Conservation (phyloP, 2,113 vertebrate genomes). For the Aegithalos caudatus region DNA sequence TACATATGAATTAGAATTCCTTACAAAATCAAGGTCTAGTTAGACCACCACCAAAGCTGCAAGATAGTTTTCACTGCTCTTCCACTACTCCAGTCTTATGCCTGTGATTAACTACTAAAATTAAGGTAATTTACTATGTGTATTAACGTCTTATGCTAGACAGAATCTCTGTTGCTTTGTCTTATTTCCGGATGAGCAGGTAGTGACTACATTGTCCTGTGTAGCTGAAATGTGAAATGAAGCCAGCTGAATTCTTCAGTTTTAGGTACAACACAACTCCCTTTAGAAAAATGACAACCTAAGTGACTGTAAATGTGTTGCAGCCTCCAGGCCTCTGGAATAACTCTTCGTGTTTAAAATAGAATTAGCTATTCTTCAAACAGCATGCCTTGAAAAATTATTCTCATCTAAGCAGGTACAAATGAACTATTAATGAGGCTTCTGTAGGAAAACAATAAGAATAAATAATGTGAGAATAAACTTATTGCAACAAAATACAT, state of each 20-base stretch:
- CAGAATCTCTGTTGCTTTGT: neutral
- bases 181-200: neutral
- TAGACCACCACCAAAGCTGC: neutral
- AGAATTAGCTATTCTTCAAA: conserved; percentile 11
- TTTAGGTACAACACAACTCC: neutral
- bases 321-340: neutral
- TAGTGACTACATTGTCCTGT: neutral
- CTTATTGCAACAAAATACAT: neutral
- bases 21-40: neutral
- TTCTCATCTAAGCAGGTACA: neutral
- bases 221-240: neutral
- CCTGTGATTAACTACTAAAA: neutral
- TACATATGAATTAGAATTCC: neutral
- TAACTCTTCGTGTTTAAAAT: conserved; percentile 15
- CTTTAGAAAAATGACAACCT: neutral
- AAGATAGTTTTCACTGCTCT: neutral
- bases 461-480: conserved; percentile 5
- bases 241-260: neutral
- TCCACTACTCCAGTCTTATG: neutral
- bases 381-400: neutral
- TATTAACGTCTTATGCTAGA: neutral
- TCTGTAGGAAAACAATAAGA: neutral
- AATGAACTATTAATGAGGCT: neutral
- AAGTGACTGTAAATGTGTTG: neutral
- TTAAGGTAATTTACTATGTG: neutral